Evolutionary conservation across 2,113 vertebrate genomes (phyloP).

Genomic region (Eonycteris spelaea): DNA sequence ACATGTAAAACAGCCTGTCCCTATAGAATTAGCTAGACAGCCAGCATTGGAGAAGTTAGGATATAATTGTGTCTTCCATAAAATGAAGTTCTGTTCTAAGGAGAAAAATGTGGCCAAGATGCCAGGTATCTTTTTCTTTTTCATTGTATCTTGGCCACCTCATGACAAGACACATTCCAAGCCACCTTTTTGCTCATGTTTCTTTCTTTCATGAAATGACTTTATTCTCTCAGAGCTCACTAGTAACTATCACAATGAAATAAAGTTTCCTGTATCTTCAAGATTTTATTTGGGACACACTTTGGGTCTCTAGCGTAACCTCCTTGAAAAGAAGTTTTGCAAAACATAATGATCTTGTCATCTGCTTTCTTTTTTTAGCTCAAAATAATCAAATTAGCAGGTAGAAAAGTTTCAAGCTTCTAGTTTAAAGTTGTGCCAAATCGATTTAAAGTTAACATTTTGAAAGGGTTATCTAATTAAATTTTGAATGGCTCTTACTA

Average conservation of each 20-base stretch:
- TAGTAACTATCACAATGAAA: background rate
- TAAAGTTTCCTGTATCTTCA: background rate
- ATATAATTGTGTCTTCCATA: slow-evolving; percentile 65
- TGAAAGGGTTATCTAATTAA: slow-evolving; percentile 51
- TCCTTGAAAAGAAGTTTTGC: slow-evolving; percentile 42
- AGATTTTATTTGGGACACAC: slow-evolving; percentile 17
- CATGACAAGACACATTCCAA: slow-evolving; percentile 42
- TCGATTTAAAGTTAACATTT: slow-evolving; percentile 21
- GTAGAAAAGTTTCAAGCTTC: slow-evolving; percentile 30
- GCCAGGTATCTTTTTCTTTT: slow-evolving; percentile 64
- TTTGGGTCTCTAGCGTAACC: background rate
- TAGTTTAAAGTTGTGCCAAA: slow-evolving; percentile 43
- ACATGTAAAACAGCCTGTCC: slow-evolving; percentile 62
- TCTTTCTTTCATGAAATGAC: slow-evolving; percentile 37
- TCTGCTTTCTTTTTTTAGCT: slow-evolving; percentile 25
- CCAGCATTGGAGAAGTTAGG: slow-evolving; percentile 44
- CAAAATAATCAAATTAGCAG: slow-evolving; percentile 51
- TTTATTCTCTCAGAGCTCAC: slow-evolving; percentile 32
- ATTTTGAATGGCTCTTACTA: slow-evolving; percentile 16
- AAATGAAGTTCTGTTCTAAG: slow-evolving; percentile 61
- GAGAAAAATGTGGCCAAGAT: slow-evolving; percentile 49
- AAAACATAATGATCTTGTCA: slow-evolving; percentile 18
- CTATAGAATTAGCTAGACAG: slow-evolving; percentile 66
- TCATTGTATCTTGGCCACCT: slow-evolving; percentile 47
- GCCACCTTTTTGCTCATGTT: slow-evolving; percentile 12